These are phyloP conservation scores for Ectemnius lituratus DNA, from an alignment of 2,888 invertebrate genomes.

Conservation along the genomic window DNA sequence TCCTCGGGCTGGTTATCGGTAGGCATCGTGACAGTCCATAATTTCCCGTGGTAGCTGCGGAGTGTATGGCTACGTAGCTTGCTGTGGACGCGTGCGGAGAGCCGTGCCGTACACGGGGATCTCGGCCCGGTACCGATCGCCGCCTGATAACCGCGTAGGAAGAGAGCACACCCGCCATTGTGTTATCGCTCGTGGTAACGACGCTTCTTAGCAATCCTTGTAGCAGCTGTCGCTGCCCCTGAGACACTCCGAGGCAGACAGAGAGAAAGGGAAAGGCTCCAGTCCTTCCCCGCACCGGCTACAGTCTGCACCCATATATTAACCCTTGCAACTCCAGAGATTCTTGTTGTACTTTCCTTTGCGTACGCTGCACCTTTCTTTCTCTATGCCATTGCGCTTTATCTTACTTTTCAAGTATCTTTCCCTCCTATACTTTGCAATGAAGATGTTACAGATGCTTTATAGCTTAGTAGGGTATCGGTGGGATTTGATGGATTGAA, in stretches of 20 bases:
- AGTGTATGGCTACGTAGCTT: constrained; percentile 39
- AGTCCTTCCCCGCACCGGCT: constrained; percentile 8
- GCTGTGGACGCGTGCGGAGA: constrained; percentile 36
- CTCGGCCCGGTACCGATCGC: constrained; percentile 49
- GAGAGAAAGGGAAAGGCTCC: background rate
- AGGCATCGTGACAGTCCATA: constrained; percentile 62
- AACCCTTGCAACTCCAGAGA: constrained; percentile 39
- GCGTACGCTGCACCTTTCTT: too few relatives aligned
- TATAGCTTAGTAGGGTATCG: too few relatives aligned
- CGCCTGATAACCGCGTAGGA: constrained; percentile 58
- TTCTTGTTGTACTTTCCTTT: constrained; percentile 34
- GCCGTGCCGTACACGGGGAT: constrained; percentile 45
- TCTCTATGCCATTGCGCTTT: too few relatives aligned
- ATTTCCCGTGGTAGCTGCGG: constrained; percentile 53
- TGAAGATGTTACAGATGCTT: too few relatives aligned
- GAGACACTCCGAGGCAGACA: constrained; percentile 27
- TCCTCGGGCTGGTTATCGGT: constrained; percentile 53
- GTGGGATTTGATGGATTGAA: too few relatives aligned
- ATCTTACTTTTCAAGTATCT: too few relatives aligned
- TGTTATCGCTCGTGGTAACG: constrained; percentile 62
- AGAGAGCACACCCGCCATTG: constrained; percentile 54
- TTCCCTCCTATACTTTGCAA: too few relatives aligned
- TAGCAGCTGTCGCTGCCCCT: constrained; percentile 57
- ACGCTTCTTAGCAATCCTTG: constrained; percentile 58
- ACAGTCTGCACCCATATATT: constrained; percentile 46